Percentiles rank a stretch among this genome's conserved stretches.
Evolutionary conservation across 2,113 vertebrate species (phyloP).

Genomic region (Corapipo altera): DNA sequence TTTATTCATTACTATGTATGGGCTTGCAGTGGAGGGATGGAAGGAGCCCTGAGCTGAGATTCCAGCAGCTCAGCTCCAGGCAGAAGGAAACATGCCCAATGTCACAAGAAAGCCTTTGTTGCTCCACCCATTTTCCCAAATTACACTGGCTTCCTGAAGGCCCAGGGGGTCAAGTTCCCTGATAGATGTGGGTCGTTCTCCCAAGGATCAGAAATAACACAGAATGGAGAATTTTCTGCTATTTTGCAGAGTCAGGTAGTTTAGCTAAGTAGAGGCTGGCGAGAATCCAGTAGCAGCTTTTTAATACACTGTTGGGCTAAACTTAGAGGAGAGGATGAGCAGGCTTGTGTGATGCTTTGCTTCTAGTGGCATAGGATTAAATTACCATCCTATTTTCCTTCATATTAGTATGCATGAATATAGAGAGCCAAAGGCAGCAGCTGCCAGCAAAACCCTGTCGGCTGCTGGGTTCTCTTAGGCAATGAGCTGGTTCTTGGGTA

Average conservation of each 20-base stretch:
- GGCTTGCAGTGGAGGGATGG: background rate
- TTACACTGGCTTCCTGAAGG: background rate
- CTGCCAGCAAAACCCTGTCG: background rate
- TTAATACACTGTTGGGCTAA: conserved; percentile 39
- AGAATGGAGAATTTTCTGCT: background rate
- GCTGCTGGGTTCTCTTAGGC: background rate
- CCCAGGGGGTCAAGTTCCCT: background rate
- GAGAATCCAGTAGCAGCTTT: conserved; percentile 8
- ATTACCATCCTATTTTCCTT: conserved; percentile 28
- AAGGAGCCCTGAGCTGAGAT: background rate
- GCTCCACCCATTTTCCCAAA: background rate
- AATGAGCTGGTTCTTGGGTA: background rate
- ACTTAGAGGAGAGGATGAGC: conserved; percentile 32
- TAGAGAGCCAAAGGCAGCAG: background rate
- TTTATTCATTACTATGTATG: background rate
- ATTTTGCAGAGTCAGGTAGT: conserved; percentile 41
- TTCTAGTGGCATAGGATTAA: conserved; percentile 11
- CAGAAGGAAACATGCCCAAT: background rate
- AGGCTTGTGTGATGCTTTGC: conserved; percentile 15
- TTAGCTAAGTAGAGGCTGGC: conserved; percentile 51
- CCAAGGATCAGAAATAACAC: background rate
- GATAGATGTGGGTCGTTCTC: background rate
- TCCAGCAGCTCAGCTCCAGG: background rate
- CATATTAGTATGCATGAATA: background rate
- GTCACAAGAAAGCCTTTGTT: background rate